phyloP scores from a whole-genome alignment of 2,888 invertebrate genomes.

The Callosobruchus maculatus region DNA sequence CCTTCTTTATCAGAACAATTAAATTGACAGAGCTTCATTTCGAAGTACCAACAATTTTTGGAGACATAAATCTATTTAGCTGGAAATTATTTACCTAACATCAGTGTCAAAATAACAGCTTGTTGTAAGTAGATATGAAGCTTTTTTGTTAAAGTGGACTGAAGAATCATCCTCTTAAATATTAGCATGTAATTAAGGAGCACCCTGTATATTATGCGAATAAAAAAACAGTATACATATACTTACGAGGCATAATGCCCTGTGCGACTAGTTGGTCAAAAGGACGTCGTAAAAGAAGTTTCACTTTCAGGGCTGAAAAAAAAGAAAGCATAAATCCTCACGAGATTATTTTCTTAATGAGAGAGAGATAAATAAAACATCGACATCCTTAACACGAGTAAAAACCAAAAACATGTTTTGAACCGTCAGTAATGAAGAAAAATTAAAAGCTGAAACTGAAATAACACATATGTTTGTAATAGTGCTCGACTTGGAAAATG shows the following conservation, averaged over 20 bases:
- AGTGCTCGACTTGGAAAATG: not conserved
- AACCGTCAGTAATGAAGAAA: not conserved
- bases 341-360: conserved; percentile 5
- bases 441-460: not conserved
- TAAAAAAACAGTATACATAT: conserved; percentile 10
- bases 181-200: conserved; percentile 5
- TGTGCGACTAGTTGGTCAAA: conserved; percentile 94
- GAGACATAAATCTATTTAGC: too few relatives aligned
- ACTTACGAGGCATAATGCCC: conserved; percentile 99
- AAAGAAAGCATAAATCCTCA: conserved; percentile 1
- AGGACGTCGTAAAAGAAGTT: conserved; percentile 91
- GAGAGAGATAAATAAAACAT: not conserved
- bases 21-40: too few relatives aligned
- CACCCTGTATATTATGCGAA: not conserved
- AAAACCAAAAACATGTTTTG: not conserved
- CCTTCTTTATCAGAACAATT: too few relatives aligned
- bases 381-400: not conserved
- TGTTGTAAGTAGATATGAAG: too few relatives aligned
- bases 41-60: too few relatives aligned
- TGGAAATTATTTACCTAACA: too few relatives aligned
- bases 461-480: not conserved
- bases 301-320: conserved; percentile 91
- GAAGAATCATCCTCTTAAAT: too few relatives aligned
- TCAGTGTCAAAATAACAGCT: too few relatives aligned
- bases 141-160: too few relatives aligned